These are phyloP conservation scores for Drosophila vallismaia DNA, from an alignment of 2,888 invertebrate species.

Conservation along the genomic window DNA sequence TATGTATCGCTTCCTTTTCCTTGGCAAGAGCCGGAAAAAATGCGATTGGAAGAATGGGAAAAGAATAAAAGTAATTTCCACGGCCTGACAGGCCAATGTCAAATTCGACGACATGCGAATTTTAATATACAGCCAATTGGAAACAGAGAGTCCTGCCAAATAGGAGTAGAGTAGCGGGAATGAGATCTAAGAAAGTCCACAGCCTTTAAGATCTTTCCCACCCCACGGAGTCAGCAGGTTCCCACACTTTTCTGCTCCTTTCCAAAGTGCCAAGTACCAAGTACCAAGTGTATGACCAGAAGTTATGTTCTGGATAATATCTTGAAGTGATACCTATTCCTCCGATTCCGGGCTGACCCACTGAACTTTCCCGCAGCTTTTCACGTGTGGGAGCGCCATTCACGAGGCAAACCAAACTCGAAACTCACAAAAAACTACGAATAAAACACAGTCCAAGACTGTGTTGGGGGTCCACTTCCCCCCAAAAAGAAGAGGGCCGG, in stretches of 20 bases:
- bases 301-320: slow-evolving; percentile 55
- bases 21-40: slow-evolving; percentile 23
- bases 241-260: slow-evolving; percentile 31
- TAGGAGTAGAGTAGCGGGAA: too few relatives aligned
- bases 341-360: slow-evolving; percentile 26
- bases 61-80: slow-evolving; percentile 70
- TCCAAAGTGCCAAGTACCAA: slow-evolving; percentile 2
- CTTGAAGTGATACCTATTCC: slow-evolving; percentile 43
- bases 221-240: slow-evolving; percentile 2
- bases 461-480: slow-evolving; percentile 7
- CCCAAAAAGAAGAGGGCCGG: slow-evolving; percentile 28
- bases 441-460: too few relatives aligned
- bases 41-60: slow-evolving; percentile 22
- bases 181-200: too few relatives aligned
- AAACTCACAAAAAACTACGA: slow-evolving; percentile 3
- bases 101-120: slow-evolving; percentile 79
- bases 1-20: slow-evolving; percentile 37
- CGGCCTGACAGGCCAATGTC: slow-evolving; percentile 74
- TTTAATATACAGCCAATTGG: slow-evolving; percentile 58
- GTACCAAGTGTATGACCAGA: slow-evolving; percentile 38
- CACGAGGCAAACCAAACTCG: slow-evolving; percentile 14
- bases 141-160: background rate
- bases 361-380: slow-evolving; percentile 26
- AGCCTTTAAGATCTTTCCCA: too few relatives aligned
- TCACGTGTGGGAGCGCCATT: slow-evolving; percentile 42